Evolutionary conservation across 2,113 vertebrate genomes (phyloP).

Genomic region (Coturnix japonica): DNA sequence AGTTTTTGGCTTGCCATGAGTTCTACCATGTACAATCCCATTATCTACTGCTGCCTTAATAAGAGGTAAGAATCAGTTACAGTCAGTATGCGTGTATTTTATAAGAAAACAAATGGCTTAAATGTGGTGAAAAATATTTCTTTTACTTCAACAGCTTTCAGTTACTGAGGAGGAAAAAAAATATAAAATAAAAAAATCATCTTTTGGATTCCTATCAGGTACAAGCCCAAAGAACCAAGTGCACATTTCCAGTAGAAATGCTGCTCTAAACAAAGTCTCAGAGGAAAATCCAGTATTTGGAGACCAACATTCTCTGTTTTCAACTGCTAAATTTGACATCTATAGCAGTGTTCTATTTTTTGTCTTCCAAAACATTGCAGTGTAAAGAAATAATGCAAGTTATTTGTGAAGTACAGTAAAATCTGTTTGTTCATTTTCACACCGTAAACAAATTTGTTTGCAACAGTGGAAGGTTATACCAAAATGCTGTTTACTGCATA

Average conservation of each 20-base stretch:
- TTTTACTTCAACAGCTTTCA: neutral
- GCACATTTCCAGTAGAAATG: neutral
- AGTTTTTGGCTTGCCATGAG: slow-evolving; percentile 98
- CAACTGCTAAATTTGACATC: neutral
- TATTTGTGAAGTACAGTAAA: neutral
- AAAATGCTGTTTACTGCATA: neutral
- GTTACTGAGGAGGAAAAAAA: neutral
- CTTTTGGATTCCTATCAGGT: neutral
- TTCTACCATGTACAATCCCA: slow-evolving; percentile 98
- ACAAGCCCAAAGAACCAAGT: neutral
- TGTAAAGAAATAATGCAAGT: neutral
- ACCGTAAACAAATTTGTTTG: neutral
- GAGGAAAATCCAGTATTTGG: neutral
- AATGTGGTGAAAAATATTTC: neutral
- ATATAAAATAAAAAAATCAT: neutral
- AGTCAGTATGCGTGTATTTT: neutral
- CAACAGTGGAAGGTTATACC: neutral
- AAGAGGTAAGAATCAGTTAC: slow-evolving; percentile 84
- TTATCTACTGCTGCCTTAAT: slow-evolving; percentile 99
- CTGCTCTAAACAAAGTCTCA: neutral
- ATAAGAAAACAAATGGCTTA: neutral
- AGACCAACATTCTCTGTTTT: fast-evolving
- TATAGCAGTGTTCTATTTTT: neutral
- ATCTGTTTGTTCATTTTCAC: neutral
- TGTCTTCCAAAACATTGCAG: neutral